Conservation (phyloP, 2,113 vertebrate genomes). For the Syngnathoides biaculeatus region DNA sequence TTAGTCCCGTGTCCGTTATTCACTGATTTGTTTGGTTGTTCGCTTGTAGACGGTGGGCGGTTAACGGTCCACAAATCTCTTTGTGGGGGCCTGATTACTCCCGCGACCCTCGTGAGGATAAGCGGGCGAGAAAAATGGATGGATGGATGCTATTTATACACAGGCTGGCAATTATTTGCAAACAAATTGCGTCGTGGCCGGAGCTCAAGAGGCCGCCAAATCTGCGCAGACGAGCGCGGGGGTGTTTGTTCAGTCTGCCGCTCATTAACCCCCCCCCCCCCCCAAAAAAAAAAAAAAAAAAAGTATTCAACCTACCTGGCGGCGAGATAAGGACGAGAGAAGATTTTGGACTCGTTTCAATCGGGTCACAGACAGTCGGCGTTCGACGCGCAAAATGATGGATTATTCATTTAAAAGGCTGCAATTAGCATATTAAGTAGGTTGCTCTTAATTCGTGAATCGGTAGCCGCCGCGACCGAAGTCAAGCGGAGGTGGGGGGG, state of each 20-base stretch:
- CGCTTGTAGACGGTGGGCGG: too few species aligned
- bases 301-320: slow-evolving; percentile 29
- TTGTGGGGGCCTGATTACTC: slow-evolving; percentile 11
- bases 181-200: slow-evolving; percentile 28
- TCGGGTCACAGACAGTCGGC: slow-evolving; percentile 1
- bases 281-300: too few species aligned
- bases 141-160: neutral
- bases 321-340: slow-evolving; percentile 18
- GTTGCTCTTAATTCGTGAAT: slow-evolving; percentile 32
- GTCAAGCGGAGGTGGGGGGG: neutral
- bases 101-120: too few species aligned
- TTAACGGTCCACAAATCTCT: slow-evolving; percentile 6
- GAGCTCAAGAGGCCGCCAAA: slow-evolving; percentile 25
- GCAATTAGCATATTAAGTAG: slow-evolving; percentile 58
- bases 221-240: slow-evolving; percentile 32
- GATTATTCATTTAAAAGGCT: slow-evolving; percentile 55
- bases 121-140: too few species aligned
- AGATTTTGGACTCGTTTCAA: slow-evolving; percentile 37
- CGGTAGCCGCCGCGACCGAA: neutral
- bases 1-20: neutral
- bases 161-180: slow-evolving; percentile 48
- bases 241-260: slow-evolving; percentile 50
- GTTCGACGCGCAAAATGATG: slow-evolving; percentile 42
- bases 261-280: slow-evolving; percentile 58
- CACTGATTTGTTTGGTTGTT: too few species aligned